Evolutionary conservation across 2,888 invertebrate species (phyloP).

Genomic region (Eristalinus sepulchralis): DNA sequence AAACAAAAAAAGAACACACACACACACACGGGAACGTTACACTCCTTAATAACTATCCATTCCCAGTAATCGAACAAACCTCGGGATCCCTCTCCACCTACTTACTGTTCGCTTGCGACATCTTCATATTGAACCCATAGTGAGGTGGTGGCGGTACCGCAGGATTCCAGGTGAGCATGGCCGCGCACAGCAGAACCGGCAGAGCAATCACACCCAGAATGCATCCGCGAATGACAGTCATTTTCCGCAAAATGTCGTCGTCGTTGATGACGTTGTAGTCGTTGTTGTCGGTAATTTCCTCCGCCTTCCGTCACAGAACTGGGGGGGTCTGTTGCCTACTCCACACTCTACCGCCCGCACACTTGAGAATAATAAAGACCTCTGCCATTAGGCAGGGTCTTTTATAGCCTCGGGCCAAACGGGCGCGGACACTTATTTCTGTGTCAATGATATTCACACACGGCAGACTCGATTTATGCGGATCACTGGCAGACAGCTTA

Average conservation of each 20-base stretch:
- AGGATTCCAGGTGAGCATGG: conserved; percentile 71
- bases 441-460: conserved; percentile 70
- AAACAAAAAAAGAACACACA: background rate
- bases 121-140: conserved; percentile 77
- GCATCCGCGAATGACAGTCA: conserved; percentile 53
- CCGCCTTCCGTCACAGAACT: conserved; percentile 28
- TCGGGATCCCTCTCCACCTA: conserved; percentile 67
- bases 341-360: conserved; percentile 49
- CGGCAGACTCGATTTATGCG: conserved; percentile 50
- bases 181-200: conserved; percentile 43
- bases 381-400: conserved; percentile 68
- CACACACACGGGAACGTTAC: conserved; percentile 28
- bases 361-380: conserved; percentile 73
- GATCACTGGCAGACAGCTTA: conserved; percentile 68
- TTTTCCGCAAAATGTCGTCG: conserved; percentile 34
- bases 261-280: background rate
- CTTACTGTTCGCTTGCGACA: conserved; percentile 78
- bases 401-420: conserved; percentile 73
- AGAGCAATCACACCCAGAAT: conserved; percentile 59
- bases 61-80: conserved; percentile 57
- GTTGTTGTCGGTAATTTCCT: conserved; percentile 1
- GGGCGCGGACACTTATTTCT: conserved; percentile 61
- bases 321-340: conserved; percentile 19
- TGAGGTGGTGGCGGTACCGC: conserved; percentile 75
- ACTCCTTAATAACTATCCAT: conserved; percentile 58